Evolutionary conservation across 2,113 vertebrate species (phyloP).

Genomic region (Dascyllus trimaculatus): DNA sequence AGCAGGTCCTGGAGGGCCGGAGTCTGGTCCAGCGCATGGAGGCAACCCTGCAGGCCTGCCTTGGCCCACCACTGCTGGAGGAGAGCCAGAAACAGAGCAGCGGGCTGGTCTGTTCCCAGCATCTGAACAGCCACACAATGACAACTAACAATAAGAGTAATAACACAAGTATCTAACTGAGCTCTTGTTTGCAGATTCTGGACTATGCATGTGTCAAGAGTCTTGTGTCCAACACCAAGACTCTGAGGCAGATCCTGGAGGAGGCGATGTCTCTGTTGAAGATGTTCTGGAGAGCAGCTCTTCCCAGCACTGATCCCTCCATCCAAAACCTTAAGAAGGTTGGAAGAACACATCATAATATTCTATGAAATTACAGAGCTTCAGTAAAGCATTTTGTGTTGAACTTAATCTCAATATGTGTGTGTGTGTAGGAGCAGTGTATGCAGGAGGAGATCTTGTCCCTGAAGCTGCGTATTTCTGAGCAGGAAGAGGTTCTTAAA

Average conservation of each 20-base stretch:
- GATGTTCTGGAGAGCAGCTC: conserved; percentile 90
- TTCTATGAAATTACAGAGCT: background rate
- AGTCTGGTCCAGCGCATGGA: conserved; percentile 86
- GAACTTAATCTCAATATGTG: background rate
- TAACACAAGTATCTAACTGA: background rate
- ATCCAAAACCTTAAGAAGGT: conserved; percentile 80
- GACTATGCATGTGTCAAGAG: conserved; percentile 72
- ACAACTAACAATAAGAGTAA: background rate
- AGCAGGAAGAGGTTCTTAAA: conserved; percentile 90
- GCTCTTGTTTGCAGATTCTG: conserved; percentile 76
- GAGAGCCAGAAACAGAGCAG: conserved; percentile 57
- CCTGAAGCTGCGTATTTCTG: conserved; percentile 85
- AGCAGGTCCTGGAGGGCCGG: conserved; percentile 89
- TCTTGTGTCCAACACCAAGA: conserved; percentile 84
- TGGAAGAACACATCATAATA: conserved; percentile 22
- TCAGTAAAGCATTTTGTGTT: background rate
- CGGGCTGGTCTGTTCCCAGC: conserved; percentile 54
- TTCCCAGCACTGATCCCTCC: conserved; percentile 79
- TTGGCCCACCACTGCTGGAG: conserved; percentile 64
- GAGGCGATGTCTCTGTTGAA: conserved; percentile 88
- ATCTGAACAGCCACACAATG: no score
- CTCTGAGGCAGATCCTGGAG: conserved; percentile 88
- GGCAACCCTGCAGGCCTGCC: conserved; percentile 75
- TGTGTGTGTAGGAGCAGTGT: conserved; percentile 84
- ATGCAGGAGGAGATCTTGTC: conserved; percentile 88